phyloP scores from a whole-genome alignment of 2,888 invertebrate species.

The Aphrophora alni region DNA sequence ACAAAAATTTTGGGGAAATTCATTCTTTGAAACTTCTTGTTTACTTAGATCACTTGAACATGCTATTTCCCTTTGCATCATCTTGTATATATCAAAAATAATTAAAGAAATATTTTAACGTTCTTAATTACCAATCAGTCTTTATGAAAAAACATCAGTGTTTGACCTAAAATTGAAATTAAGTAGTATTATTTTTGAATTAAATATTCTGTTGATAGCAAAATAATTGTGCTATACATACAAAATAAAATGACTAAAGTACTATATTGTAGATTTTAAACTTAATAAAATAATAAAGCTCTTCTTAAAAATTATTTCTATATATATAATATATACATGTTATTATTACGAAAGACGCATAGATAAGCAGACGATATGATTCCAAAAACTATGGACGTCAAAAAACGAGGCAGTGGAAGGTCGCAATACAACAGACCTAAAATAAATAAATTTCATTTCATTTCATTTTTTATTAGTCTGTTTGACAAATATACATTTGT shows the following conservation, averaged over 20 bases:
- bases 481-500: no score
- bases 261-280: neutral
- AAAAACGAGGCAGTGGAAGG: neutral
- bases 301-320: neutral
- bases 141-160: neutral
- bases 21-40: no score
- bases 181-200: neutral
- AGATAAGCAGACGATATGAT: neutral
- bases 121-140: neutral
- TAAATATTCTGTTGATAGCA: neutral
- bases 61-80: no score
- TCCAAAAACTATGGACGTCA: neutral
- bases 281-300: conserved; percentile 9
- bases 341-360: neutral
- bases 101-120: neutral
- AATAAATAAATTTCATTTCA: no score
- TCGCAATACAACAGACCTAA: neutral
- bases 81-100: neutral
- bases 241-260: neutral
- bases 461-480: no score
- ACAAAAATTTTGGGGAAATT: no score
- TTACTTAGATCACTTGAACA: no score
- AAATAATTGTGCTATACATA: neutral
- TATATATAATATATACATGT: neutral
- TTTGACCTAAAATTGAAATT: neutral